phyloP scores from a whole-genome alignment of 1,140 invertebrate genomes.

The Zaprionus tsacasi region DNA sequence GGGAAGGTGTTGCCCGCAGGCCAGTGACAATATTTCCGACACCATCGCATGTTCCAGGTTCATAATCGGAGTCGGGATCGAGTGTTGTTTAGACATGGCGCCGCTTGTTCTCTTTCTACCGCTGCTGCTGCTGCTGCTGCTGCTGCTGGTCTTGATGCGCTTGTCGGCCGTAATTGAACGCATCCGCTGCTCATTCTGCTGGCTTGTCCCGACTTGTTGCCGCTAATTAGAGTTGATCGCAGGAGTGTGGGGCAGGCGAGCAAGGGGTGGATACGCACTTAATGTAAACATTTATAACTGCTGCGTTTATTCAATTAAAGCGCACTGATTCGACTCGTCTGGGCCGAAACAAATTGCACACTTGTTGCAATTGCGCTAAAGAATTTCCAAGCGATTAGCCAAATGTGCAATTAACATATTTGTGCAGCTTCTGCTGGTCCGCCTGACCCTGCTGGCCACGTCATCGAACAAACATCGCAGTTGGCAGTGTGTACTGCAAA shows the following conservation, averaged over 20 bases:
- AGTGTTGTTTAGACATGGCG: slow-evolving; percentile 33
- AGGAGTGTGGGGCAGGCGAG: slow-evolving; percentile 2
- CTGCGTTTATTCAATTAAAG: slow-evolving; percentile 78
- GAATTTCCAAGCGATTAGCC: slow-evolving; percentile 59
- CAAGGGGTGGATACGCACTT: slow-evolving; percentile 35
- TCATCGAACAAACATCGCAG: not conserved
- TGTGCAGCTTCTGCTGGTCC: not conserved
- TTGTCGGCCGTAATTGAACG: slow-evolving; percentile 59
- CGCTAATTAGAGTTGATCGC: slow-evolving; percentile 71
- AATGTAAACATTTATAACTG: slow-evolving; percentile 75
- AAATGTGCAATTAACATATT: slow-evolving; percentile 25
- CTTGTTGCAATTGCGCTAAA: slow-evolving; percentile 34
- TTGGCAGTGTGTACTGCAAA: not conserved
- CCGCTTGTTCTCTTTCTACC: slow-evolving; percentile 5
- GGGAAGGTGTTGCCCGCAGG: slow-evolving; percentile 54
- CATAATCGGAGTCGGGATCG: not conserved
- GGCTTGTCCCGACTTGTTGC: slow-evolving; percentile 61
- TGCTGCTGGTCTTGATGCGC: not conserved
- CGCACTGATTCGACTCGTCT: slow-evolving; percentile 44
- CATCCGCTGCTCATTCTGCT: slow-evolving; percentile 60
- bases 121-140: not conserved
- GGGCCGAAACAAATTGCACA: slow-evolving; percentile 55
- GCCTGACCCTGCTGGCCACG: not conserved
- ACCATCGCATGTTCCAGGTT: slow-evolving; percentile 41
- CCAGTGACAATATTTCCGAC: slow-evolving; percentile 73